Evolutionary conservation across 2,113 vertebrate genomes (phyloP), one percentile per base, ranked within the genome.

Genomic region (Psittacula cyanocephala): DNA sequence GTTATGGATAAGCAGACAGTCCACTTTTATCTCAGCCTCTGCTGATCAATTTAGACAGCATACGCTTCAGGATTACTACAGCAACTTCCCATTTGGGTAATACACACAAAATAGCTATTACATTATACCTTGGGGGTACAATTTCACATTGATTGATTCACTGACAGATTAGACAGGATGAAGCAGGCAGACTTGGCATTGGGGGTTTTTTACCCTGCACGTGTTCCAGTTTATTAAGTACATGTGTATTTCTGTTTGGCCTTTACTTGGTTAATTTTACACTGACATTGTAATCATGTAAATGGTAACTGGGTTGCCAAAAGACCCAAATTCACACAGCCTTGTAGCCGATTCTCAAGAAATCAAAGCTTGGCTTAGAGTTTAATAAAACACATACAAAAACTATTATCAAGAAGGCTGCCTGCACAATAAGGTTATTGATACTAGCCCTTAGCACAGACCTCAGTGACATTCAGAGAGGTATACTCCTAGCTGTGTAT

Each of bases 141-240:
- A 52, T 64, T 92, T 90, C 80, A 80, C 33, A 78, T 59, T 78
- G 92, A 92, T 77, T 57, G 90, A 90, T 90, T 91, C 72, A 53
- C 83, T 81, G 77, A 84, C 69, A 78, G 80, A 84, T 81, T 31
- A 81, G 91, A 81, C 44, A 76, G 83, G 69, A 92, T 17, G 47
- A 92, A 88, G 62, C 59, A 88, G 60, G n/a, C 63, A 88, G 75
- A 43, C 17, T 41, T 7, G 2, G 37, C 22, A 43, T 4, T 44
- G n/a, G 39, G 28, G 1, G 9, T 3, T 2, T 6, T 0, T 3
- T 5, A 4, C 5, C 35, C 23, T 16, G 57, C 62, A 70, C 31
- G 18, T 0, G 2, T 43, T 31, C 44, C 63, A 39, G 41, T 68
- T 87, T 43, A 89, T 78, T 39, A 78, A 84, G 62, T 33, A 35